These are phyloP conservation scores for Capromys pilorides DNA, from an alignment of 2,797 vertebrate species.

Conservation along the genomic window DNA sequence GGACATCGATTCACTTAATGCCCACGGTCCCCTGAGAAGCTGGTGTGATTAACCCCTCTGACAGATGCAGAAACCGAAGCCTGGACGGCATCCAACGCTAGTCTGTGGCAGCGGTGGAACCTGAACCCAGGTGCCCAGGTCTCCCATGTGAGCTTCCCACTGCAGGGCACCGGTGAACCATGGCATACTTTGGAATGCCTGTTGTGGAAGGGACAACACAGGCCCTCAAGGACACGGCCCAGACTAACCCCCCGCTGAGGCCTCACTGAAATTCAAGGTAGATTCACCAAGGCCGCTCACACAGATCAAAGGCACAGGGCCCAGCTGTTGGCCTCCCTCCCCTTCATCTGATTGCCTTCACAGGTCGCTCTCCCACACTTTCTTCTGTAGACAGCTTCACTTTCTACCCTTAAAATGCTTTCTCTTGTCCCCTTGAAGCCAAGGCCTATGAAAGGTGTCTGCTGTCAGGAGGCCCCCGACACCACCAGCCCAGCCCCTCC, in stretches of 20 bases:
- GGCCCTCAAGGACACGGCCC: background rate
- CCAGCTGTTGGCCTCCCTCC: rapidly evolving
- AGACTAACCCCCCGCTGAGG: background rate
- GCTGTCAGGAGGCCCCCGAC: background rate
- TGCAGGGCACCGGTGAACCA: background rate
- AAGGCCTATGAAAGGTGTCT: background rate
- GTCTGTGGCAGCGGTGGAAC: background rate
- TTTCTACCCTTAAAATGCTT: background rate
- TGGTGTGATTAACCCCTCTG: background rate
- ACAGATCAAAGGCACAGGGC: background rate
- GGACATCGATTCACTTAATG: background rate
- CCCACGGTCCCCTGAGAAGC: background rate
- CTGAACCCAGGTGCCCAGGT: background rate
- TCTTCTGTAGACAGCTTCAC: background rate
- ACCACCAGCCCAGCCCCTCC: background rate
- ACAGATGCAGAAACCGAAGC: background rate
- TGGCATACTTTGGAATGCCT: background rate
- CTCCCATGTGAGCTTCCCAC: background rate
- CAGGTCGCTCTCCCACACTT: background rate
- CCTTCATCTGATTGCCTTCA: background rate
- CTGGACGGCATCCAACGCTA: background rate
- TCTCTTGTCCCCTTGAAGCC: background rate
- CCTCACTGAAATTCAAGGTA: background rate
- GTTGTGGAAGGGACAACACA: background rate
- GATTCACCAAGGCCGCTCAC: background rate